A percentile compares a stretch with the other conserved stretches of the same genome.
These are phyloP conservation scores for Oncorhynchus mykiss DNA, from an alignment of 2,113 vertebrate genomes.

Conservation along the genomic window DNA sequence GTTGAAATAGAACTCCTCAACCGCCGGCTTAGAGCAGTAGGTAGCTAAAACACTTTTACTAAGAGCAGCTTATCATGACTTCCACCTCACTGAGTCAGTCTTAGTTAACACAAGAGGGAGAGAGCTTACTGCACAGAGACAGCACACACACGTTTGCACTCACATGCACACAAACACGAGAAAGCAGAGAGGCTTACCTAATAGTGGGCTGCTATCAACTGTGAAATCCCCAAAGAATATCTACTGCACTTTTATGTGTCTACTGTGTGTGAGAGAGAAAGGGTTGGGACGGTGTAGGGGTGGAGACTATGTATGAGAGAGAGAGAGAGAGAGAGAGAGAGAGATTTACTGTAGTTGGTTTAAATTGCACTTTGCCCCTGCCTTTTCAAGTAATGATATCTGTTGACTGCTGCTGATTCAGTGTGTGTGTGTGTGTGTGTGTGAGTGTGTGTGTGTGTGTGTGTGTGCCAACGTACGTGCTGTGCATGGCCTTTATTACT, in stretches of 20 bases:
- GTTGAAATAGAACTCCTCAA: neutral
- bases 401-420: neutral
- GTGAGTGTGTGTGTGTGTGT: neutral
- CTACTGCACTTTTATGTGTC: neutral
- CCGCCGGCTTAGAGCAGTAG: neutral
- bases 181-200: conserved; percentile 46
- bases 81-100: neutral
- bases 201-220: conserved; percentile 5
- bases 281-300: conserved; percentile 23
- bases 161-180: neutral
- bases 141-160: neutral
- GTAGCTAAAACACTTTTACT: neutral
- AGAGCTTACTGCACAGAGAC: neutral
- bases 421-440: neutral
- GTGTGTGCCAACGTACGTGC: neutral
- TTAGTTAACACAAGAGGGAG: neutral
- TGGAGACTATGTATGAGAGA: neutral
- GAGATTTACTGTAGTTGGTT: neutral
- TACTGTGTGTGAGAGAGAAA: conserved; percentile 4
- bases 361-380: conserved; percentile 65
- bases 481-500: no score
- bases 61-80: conserved; percentile 8
- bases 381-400: conserved; percentile 42
- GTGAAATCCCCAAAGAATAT: conserved; percentile 6
- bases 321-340: no score